Base-by-base conservation (phyloP, 1,140 invertebrate genomes). In the Lepidurus arcticus region DNA sequence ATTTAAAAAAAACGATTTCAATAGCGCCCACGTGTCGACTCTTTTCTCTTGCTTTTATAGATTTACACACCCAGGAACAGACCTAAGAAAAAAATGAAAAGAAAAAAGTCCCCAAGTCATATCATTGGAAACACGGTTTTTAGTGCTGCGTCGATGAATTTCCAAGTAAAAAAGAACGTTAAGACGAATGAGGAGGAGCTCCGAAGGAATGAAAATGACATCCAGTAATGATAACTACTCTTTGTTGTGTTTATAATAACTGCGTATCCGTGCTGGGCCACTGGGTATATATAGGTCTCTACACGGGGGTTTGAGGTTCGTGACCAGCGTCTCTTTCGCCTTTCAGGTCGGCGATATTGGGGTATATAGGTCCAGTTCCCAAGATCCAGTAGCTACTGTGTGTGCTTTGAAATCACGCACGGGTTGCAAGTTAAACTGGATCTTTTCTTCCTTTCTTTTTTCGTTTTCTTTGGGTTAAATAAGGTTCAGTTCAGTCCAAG, bases 371-470 rank as follows among this genome's bases (percentile, higher is more conserved):
- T 34, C 34, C 34, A 4, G 34, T 34, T 34, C 34, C 34, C 13
- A 4, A 65, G 53, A 65, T 65, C 53, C 53, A n/a, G 53, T 13
- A 65, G 16, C 16, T 65, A 65, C 21, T 65, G 53, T 65, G 13
- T 65, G 53, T 65, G 53, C 53, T 65, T 65, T 65, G n/a, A 65
- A 65, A 65, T 65, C 53, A 65, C 53, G 53, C 53, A 65, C 21
- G 53, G 21, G 21, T 34, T 7, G 53, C 53, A 21, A 65, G 21
- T 65, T 65, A 21, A 65, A 65, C 13, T 65, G 16, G 53, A 65
- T 65, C 16, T 65, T 65, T 16, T 21, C 6, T 6, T 13, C 6
- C 13, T 9, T 21, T 21, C 47, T 9, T 13, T 65, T 65, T 65
- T 65, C 16, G 16, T 65, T 21, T 21, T 65, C 21, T 47, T 9